Evolutionary conservation across 2,797 vertebrate species (phyloP), one percentile per base, ranked within the genome.

Genomic region (Rallus crepitans): DNA sequence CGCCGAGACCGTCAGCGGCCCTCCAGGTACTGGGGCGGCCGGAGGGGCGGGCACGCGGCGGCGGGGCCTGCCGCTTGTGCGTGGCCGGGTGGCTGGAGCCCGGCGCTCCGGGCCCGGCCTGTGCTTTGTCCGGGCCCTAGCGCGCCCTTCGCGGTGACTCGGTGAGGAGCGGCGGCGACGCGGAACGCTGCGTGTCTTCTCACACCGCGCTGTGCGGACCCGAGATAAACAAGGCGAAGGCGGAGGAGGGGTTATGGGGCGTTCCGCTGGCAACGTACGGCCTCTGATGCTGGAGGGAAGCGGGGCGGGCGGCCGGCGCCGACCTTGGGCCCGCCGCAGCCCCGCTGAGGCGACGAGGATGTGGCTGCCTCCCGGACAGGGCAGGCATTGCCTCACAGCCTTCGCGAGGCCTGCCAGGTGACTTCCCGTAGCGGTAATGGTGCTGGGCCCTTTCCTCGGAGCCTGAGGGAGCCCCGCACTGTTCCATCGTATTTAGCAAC

Each of bases 391-490:
- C 2, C 21, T 23, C 17, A 0, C 10, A 24, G 5, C 25, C 55
- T 12, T 4, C 3, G 42, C 15, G 1, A 3, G 27, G 1, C 35
- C 11, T 9, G 27, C 18, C 11, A 1, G 2, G 56, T 50, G 27
- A 1, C 1, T 17, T 21, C 2, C 10, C 8, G 59, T 5, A 2
- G 40, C 0, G 20, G 0, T 23, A 6, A 2, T 4, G 47, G 61
- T 17, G 66, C 37, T 8, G 21, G 66, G 11, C 15, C 37, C n/a
- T 6, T 5, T n/a, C 12, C 55, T 12, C 3, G n/a, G 11, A 15
- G 69, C 28, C 40, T 2, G 37, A 6, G 20, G 47, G 11, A 27
- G 31, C 11, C 24, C 18, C 11, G 48, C 14, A 2, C 3, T 0
- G 3, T 1, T 28, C 3, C 20, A 3, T 6, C 1, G 3, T 20